A percentile compares a stretch with the other conserved stretches of the same genome.
These are phyloP conservation scores for Diplazon laetatorius DNA, from an alignment of 2,888 invertebrate genomes.

Conservation along the genomic window DNA sequence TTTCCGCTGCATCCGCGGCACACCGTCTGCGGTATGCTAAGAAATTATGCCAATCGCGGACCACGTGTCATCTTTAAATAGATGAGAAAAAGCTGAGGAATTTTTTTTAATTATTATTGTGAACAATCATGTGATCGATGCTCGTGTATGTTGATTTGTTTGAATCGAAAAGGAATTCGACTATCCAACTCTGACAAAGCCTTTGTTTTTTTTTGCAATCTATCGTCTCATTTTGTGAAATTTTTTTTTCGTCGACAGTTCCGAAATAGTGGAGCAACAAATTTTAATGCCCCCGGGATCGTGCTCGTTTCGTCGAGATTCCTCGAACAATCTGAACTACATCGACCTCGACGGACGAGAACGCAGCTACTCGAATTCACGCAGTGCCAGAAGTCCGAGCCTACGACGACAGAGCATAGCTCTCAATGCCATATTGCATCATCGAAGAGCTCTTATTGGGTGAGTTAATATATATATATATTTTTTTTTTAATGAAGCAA, in stretches of 20 bases:
- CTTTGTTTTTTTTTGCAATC: too few species aligned
- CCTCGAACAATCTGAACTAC: constrained; percentile 66
- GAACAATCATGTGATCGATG: not conserved
- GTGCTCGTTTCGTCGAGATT: constrained; percentile 55
- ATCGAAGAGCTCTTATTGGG: constrained; percentile 77
- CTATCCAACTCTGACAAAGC: too few species aligned
- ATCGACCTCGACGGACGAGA: constrained; percentile 74
- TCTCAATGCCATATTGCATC: constrained; percentile 78
- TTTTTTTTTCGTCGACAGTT: constrained; percentile 33
- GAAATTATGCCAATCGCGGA: constrained; percentile 4
- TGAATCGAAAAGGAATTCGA: too few species aligned
- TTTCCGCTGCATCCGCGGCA: not conserved
- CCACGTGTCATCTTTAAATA: not conserved
- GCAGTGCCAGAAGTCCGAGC: constrained; percentile 71
- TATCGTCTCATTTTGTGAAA: not conserved
- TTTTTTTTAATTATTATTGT: too few species aligned
- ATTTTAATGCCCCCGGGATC: constrained; percentile 34
- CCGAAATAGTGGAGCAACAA: constrained; percentile 51
- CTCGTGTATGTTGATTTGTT: not conserved
- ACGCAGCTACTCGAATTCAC: constrained; percentile 67
- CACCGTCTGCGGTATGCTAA: not conserved
- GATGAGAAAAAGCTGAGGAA: not conserved
- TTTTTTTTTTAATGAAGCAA: too few species aligned
- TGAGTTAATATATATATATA: constrained; percentile 46
- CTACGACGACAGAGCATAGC: constrained; percentile 77